Evolutionary conservation across 2,888 invertebrate species (phyloP).

Genomic region (Eupeodes luniger): DNA sequence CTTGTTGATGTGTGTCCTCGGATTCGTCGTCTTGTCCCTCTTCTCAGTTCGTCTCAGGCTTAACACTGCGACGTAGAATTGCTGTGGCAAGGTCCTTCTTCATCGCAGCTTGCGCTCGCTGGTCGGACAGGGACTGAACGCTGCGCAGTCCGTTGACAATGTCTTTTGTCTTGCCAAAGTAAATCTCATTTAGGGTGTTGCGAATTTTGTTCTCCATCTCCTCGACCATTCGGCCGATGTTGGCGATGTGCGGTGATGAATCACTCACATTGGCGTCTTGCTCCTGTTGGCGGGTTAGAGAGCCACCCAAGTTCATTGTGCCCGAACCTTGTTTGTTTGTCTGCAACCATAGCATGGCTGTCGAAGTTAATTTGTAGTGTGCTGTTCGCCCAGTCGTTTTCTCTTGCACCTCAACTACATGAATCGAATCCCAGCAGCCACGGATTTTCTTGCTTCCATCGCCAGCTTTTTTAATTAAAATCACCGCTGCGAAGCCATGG

Average conservation of each 20-base stretch:
- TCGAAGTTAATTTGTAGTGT: constrained; percentile 99
- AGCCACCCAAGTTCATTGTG: constrained; percentile 99
- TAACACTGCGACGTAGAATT: constrained; percentile 92
- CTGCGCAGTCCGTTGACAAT: constrained; percentile 96
- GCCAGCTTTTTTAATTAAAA: constrained; percentile 99
- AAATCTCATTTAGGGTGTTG: constrained; percentile 98
- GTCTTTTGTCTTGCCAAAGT: constrained; percentile 99
- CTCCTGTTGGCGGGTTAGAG: constrained; percentile 98
- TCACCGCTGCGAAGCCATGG: constrained; percentile 98
- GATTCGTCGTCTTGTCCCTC: constrained; percentile 60
- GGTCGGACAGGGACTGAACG: constrained; percentile 93
- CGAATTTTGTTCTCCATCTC: constrained; percentile 99
- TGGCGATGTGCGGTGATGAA: constrained; percentile 98
- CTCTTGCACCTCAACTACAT: constrained; percentile 99
- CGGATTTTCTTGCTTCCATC: constrained; percentile 99
- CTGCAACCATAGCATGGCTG: constrained; percentile 99
- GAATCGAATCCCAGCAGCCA: constrained; percentile 99
- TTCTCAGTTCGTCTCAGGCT: constrained; percentile 84
- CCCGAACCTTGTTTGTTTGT: constrained; percentile 98
- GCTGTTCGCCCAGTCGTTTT: constrained; percentile 97
- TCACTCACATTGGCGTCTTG: constrained; percentile 96
- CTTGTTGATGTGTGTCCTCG: constrained; percentile 61
- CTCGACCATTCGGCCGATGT: constrained; percentile 99
- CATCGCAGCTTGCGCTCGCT: constrained; percentile 92
- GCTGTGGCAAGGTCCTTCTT: constrained; percentile 94